phyloP scores from a whole-genome alignment of 2,113 vertebrate genomes.

The Sphyrna mokarran region DNA sequence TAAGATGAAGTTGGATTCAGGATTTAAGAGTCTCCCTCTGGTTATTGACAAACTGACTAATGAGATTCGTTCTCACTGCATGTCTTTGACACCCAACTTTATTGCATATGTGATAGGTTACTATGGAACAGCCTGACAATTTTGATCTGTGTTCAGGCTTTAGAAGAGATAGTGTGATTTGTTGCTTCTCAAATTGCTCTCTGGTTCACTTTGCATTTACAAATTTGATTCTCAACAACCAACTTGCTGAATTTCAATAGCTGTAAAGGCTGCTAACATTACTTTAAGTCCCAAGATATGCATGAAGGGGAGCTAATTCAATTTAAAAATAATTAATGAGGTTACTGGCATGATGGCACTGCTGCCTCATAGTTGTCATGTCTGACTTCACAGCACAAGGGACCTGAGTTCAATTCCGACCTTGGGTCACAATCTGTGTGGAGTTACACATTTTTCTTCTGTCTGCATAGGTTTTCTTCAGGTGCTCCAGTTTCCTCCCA shows the following conservation, averaged over 20 bases:
- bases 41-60: neutral
- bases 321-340: neutral
- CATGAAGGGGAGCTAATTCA: neutral
- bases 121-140: neutral
- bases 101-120: neutral
- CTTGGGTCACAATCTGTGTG: too few species aligned
- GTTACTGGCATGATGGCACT: too few species aligned
- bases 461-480: too few species aligned
- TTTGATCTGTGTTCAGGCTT: neutral
- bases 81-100: neutral
- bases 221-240: neutral
- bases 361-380: too few species aligned
- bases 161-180: neutral
- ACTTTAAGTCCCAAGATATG: neutral
- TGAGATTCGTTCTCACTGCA: neutral
- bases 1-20: too few species aligned
- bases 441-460: too few species aligned
- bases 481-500: too few species aligned
- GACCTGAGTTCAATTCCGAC: too few species aligned
- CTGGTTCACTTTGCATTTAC: neutral
- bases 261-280: neutral
- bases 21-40: neutral
- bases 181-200: neutral
- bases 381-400: too few species aligned
- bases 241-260: neutral